Evolutionary conservation across 1,140 invertebrate species (phyloP), one percentile per base, ranked within the genome.

Genomic region (Atta texana): DNA sequence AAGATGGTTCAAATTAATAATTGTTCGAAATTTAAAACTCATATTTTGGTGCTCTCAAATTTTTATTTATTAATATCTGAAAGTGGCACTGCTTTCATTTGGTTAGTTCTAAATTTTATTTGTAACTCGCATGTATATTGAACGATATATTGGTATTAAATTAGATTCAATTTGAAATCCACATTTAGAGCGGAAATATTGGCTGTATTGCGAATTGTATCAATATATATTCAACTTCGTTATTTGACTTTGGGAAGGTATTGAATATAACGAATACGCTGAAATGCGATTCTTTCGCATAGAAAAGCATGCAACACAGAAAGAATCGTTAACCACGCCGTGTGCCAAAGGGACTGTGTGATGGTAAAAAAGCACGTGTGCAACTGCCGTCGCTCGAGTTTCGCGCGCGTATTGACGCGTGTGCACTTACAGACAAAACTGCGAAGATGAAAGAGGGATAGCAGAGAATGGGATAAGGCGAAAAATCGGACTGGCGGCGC

Each of bases 291-390:
- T 63, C 24, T 57, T 69, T 34, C 28, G 14, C 5, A 28, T 44
- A 44, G 76, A 72, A 86, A 89, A 88, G 61, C 78, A 49, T 21
- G 82, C 69, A 24, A 76, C 66, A 34, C 28, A 82, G 63, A 64
- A 28, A 44, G 16, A 51, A 18, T 39, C 63, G 77, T 44, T 72
- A 55, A 82, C 78, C 21, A 71, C 2, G 3, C 18, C 39, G 21
- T 49, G 55, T 24, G 57, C 14, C 21, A 82, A 71, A 28, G 66
- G 39, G 53, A 21, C 12, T 10, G 53, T 34, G 69, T 8, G 57
- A 61, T 61, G 16, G 77, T 53, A 55, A 44, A 44, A 44, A 55
- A 39, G 61, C 44, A 49, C 61, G 28, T 21, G 34, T 51, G 44
- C 39, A 51, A 64, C 39, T 68, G 57, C 39, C 39, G 5, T 18